Evolutionary conservation across 1,140 invertebrate genomes (phyloP).

Genomic region (Calycopis cecrops): DNA sequence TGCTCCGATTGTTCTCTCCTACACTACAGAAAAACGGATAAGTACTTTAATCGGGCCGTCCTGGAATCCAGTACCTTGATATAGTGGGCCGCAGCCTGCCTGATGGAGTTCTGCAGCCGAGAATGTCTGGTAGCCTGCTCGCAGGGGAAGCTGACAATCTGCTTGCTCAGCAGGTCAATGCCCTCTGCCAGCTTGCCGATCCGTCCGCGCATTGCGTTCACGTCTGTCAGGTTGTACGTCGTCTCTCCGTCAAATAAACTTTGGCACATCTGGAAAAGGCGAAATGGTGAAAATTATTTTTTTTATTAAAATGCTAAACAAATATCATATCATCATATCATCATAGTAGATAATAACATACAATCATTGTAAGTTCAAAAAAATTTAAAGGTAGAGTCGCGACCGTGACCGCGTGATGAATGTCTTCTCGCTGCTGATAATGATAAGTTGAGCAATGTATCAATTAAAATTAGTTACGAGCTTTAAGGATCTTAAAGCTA

Average conservation of each 20-base stretch:
- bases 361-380: no score
- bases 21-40: no score
- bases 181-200: constrained; percentile 91
- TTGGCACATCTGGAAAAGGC: constrained; percentile 76
- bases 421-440: no score
- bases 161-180: constrained; percentile 89
- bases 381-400: no score
- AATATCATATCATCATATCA: no score
- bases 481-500: no score
- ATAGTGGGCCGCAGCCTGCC: constrained; percentile 77
- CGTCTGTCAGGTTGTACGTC: constrained; percentile 88
- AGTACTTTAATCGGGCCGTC: no score
- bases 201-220: constrained; percentile 86
- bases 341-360: no score
- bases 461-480: no score
- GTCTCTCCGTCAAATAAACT: constrained; percentile 87
- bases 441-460: no score
- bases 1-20: no score
- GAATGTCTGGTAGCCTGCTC: constrained; percentile 76
- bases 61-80: constrained; percentile 83
- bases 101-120: constrained; percentile 77
- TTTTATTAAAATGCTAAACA: neutral
- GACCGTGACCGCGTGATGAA: no score
- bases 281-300: neutral
- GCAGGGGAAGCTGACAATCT: constrained; percentile 82